phyloP scores from a whole-genome alignment of 2,797 vertebrate genomes.

The Brachymystax lenok region DNA sequence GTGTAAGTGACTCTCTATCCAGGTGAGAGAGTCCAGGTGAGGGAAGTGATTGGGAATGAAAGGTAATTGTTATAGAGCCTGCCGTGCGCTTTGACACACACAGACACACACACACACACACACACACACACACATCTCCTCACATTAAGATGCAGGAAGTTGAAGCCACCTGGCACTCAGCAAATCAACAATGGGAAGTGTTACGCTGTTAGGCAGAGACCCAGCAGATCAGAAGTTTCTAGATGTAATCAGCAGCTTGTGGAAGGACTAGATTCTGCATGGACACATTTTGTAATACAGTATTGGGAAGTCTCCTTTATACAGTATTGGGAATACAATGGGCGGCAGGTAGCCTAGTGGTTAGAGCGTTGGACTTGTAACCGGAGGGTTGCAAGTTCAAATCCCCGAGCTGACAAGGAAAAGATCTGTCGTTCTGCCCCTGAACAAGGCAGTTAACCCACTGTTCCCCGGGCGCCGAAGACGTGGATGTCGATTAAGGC shows the following conservation, averaged over 20 bases:
- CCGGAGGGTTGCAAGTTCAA: too few relatives aligned
- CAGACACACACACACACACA: neutral
- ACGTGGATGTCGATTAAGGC: too few relatives aligned
- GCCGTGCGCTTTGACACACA: neutral
- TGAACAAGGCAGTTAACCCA: too few relatives aligned
- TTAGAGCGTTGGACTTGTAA: too few relatives aligned
- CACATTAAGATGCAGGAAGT: neutral
- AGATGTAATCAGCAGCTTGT: neutral
- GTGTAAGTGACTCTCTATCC: neutral
- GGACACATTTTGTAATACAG: too few relatives aligned
- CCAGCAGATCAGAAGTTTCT: neutral
- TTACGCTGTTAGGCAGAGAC: neutral
- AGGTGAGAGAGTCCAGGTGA: neutral
- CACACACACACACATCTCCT: neutral
- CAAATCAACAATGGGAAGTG: neutral
- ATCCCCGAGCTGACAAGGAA: too few relatives aligned
- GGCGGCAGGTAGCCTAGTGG: too few relatives aligned
- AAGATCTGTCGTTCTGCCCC: too few relatives aligned
- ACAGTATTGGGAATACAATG: too few relatives aligned
- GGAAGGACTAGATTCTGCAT: too few relatives aligned
- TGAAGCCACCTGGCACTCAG: conserved; percentile 1
- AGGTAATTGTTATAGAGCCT: neutral
- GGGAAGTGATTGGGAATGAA: neutral
- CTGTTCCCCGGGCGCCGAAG: too few relatives aligned
- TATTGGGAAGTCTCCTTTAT: too few relatives aligned